Evolutionary conservation across 2,113 vertebrate species (phyloP), one percentile per base, ranked within the genome.

Genomic region (Morone chrysops): DNA sequence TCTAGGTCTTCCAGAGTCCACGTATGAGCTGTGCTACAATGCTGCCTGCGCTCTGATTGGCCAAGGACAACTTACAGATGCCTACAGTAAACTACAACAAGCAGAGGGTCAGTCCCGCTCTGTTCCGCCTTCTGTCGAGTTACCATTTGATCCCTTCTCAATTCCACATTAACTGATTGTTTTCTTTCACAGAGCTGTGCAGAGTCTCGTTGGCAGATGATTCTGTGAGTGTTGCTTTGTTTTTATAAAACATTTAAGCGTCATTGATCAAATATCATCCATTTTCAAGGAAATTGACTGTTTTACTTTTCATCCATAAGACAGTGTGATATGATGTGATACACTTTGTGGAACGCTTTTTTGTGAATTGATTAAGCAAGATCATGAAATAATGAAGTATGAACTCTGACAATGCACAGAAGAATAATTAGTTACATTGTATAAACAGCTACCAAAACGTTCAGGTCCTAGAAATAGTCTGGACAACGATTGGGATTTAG

Each of bases 21-120:
- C 97, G 0, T 99, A 99, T 0, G 98, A 99, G 90, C 94, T 99
- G 69, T 98, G 98, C 92, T 99, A 99, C 93, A 99, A 99, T 54
- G 85, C 96, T 82, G 96, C 97, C 0, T 99, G 98, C 88, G 92
- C 96, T 11, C 94, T 99, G 71, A 97, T 99, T 92, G 98, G 98
- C 57, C 97, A 97, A 91, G 97, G 96, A 72, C 95, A 95, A 63
- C 87, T 99, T 45, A 95, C 87, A 1, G 96, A 97, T 83, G 97
- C 97, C 57, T 93, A 97, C 94, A 96, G 96, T 83, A 99, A 97
- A 83, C 95, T 99, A 13, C 95, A 90, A 56, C 95, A 97, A 94
- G 97, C 98, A 81, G 97, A 99, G 95, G 97, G 98, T 99, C 91
- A 86, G 92, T 82, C 4, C 5, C 0, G 6, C 16, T 48, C n/a